Percentiles rank a stretch among this genome's conserved stretches.
These are phyloP conservation scores for Pyrrhosoma nymphula DNA, from an alignment of 2,888 invertebrate species.

Conservation along the genomic window DNA sequence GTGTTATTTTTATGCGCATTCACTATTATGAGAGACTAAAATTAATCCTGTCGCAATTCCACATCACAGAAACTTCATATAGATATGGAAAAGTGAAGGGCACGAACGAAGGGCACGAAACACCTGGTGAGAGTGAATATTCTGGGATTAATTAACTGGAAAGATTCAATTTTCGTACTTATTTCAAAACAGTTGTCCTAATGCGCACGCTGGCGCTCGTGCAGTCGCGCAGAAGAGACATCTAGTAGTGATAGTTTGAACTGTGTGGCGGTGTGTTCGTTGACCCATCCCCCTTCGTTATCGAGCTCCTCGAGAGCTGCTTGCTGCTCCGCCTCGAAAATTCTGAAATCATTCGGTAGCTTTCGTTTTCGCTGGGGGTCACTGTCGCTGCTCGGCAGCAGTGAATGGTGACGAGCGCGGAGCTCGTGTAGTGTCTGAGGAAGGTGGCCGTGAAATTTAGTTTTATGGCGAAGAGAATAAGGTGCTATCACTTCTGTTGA, in stretches of 20 bases:
- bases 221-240: neutral
- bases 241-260: neutral
- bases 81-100: too few species aligned
- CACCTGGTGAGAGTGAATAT: too few species aligned
- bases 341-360: slow-evolving; percentile 26
- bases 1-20: too few species aligned
- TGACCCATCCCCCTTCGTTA: slow-evolving; percentile 21
- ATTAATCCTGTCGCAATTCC: too few species aligned
- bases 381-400: slow-evolving; percentile 30
- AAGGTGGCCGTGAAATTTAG: slow-evolving; percentile 4
- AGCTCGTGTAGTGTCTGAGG: neutral
- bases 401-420: neutral
- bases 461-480: neutral
- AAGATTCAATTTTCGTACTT: neutral
- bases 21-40: too few species aligned
- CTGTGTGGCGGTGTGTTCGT: neutral
- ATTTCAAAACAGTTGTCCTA: neutral
- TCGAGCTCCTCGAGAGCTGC: neutral
- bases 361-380: slow-evolving; percentile 44
- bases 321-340: neutral
- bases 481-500: neutral
- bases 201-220: neutral
- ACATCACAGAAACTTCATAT: neutral
- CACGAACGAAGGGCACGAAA: too few species aligned
- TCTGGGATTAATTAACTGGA: too few species aligned